Evolutionary conservation across 2,113 vertebrate genomes (phyloP).

Genomic region (Pandion haliaetus): DNA sequence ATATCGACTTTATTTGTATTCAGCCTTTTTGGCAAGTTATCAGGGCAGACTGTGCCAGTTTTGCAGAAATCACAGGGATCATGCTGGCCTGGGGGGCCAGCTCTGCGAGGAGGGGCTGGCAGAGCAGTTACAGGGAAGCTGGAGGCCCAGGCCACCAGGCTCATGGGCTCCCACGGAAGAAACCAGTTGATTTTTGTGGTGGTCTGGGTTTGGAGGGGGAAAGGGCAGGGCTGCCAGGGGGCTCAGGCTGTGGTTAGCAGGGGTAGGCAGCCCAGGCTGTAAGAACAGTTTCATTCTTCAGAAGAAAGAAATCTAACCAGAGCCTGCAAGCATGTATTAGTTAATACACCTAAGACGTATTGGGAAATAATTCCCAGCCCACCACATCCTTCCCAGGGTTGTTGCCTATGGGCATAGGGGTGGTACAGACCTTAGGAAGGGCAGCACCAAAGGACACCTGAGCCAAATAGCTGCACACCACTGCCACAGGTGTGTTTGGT

Average conservation of each 20-base stretch:
- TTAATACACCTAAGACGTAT: not conserved
- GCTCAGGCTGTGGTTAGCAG: not conserved
- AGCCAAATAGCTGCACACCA: not conserved
- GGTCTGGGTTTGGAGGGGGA: not conserved
- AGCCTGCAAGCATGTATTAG: not conserved
- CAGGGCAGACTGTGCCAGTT: not conserved
- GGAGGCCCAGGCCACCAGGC: not conserved
- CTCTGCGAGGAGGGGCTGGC: not conserved
- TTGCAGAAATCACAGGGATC: not conserved
- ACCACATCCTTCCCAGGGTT: not conserved
- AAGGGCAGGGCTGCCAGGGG: not conserved
- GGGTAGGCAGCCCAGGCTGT: not conserved
- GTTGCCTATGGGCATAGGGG: not conserved
- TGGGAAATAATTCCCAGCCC: not conserved
- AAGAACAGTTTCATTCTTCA: not conserved
- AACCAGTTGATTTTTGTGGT: not conserved
- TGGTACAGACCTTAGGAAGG: not conserved
- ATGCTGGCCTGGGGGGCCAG: not conserved
- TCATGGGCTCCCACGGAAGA: not conserved
- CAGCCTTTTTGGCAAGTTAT: not conserved
- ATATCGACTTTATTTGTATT: not conserved
- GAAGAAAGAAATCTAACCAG: not conserved
- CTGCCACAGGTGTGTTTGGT: rapidly evolving
- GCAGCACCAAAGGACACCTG: not conserved
- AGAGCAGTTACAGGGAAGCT: not conserved